Evolutionary conservation across 2,888 invertebrate species (phyloP).

Genomic region (Chloromyia formosa): DNA sequence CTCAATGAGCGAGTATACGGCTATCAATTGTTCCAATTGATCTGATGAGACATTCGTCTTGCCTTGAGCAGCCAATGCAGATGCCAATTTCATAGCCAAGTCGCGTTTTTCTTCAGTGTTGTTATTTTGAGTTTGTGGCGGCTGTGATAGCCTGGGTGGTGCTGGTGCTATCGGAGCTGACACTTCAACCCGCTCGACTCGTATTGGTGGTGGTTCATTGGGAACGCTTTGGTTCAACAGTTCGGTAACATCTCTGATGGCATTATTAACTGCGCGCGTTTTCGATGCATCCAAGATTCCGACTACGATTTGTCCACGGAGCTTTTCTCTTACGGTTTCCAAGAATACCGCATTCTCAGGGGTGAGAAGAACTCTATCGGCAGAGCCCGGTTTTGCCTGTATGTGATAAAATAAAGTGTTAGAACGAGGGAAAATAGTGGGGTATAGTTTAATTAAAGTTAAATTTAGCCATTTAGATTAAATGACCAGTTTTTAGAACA

Average conservation of each 20-base stretch:
- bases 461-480: no score
- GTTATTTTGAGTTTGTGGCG: conserved; percentile 51
- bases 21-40: conserved; percentile 80
- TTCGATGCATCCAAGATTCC: conserved; percentile 69
- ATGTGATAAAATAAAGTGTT: not conserved
- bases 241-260: conserved; percentile 76
- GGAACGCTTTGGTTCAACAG: conserved; percentile 67
- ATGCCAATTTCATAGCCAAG: conserved; percentile 77
- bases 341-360: conserved; percentile 71
- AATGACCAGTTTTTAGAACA: no score
- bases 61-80: conserved; percentile 81
- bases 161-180: conserved; percentile 51
- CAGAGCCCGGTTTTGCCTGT: conserved; percentile 68
- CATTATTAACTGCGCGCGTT: conserved; percentile 73
- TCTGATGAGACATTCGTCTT: conserved; percentile 82
- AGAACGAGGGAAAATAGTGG: not conserved
- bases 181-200: not conserved
- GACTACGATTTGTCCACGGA: conserved; percentile 71
- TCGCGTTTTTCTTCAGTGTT: conserved; percentile 64
- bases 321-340: conserved; percentile 60
- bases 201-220: not conserved
- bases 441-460: not conserved
- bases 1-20: conserved; percentile 68
- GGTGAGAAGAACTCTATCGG: conserved; percentile 74
- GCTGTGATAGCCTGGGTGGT: not conserved